Base-by-base conservation (phyloP, 2,888 invertebrate genomes). In the Drosophila subquinaria region DNA sequence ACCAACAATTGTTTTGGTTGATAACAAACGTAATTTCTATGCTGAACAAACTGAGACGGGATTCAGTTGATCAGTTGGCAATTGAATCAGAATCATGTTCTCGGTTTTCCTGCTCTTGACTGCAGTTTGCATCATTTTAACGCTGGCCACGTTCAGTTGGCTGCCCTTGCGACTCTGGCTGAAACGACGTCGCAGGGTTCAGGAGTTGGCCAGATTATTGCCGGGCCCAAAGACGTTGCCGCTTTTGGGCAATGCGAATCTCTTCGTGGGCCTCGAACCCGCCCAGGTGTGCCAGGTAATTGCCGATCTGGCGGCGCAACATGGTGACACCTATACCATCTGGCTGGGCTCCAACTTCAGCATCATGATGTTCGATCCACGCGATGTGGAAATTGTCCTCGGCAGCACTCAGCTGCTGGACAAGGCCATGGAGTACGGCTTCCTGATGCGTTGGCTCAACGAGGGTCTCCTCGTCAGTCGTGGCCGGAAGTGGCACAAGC, bases 391-490 rank as follows among this genome's bases (percentile, higher is more conserved):
- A 68, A 66, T 76, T 2, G 57, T 93, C 0, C 62, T 93, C 42
- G 81, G 82, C 55, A 83, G 89, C 67, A 20, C 76, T 57, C 85
- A 13, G 17, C 59, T 89, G 51, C 93, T 94, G 45, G 94, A 94
- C 43, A 95, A 95, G 90, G 94, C 94, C 2, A 89, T 84, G 33
- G 93, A 94, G 0, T 95, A 95, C 56, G 55, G 59, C 20, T 76
- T 66, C 23, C 50, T 80, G 81, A 91, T 2, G 92, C 92, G 4
- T 51, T 94, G 94, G 94, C 90, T 94, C 0, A 93, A 94, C 9
- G 93, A 94, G 60, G 95, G 95, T 0, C 93, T 95, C 0, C 93
- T 95, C 0, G 94, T 94, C 0, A 94, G 94, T 23, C 78, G 90
- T 3, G 92, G 92, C 5, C 79, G 75, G 38, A 92, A 92, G 57